Evolutionary conservation across 2,797 vertebrate species (phyloP).

Genomic region (Salarias fasciatus): DNA sequence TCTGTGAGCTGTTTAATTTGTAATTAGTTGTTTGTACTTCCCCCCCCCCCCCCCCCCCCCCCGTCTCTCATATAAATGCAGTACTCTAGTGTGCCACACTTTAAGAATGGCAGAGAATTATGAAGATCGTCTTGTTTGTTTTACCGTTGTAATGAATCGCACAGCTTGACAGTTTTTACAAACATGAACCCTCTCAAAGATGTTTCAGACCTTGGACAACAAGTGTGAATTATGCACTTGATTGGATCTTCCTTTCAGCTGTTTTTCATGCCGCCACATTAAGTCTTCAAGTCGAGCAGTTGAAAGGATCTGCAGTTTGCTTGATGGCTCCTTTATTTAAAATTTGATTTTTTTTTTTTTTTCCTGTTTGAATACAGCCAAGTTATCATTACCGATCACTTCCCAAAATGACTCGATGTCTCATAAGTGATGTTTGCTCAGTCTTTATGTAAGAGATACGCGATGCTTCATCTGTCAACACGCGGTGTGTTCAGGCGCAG

Average conservation of each 20-base stretch:
- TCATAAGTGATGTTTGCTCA: neutral
- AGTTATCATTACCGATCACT: neutral
- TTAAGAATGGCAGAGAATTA: neutral
- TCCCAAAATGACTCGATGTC: constrained; percentile 3
- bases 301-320: constrained; percentile 22
- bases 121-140: constrained; percentile 12
- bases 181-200: neutral
- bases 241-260: constrained; percentile 21
- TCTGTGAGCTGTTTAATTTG: neutral
- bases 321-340: constrained; percentile 15
- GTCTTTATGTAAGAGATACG: neutral
- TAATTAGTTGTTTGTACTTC: neutral
- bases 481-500: constrained; percentile 2
- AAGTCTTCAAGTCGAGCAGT: constrained; percentile 29
- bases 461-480: constrained; percentile 1
- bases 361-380: neutral
- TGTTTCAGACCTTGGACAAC: neutral
- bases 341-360: constrained; percentile 22
- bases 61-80: too few relatives aligned
- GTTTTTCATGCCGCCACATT: constrained; percentile 14
- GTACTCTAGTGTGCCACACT: neutral
- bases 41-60: neutral
- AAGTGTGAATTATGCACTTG: constrained; percentile 19
- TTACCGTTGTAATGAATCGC: constrained; percentile 23
- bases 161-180: neutral